These are phyloP conservation scores for Drosophila affinis DNA, from an alignment of 2,888 invertebrate genomes.

Conservation along the genomic window DNA sequence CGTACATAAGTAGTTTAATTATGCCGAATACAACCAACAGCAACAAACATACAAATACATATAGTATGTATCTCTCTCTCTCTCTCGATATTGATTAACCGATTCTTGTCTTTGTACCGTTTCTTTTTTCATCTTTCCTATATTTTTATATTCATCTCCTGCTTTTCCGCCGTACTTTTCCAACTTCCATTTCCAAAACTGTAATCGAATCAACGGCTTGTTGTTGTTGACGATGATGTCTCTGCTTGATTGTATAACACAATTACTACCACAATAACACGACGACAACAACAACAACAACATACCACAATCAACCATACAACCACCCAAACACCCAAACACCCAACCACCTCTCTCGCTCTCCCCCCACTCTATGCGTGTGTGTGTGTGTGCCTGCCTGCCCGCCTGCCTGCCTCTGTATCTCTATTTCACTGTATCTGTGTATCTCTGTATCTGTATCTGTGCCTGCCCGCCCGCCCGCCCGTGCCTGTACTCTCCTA, in stretches of 20 bases:
- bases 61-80: constrained; percentile 30
- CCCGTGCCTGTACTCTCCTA: constrained; percentile 33
- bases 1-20: constrained; percentile 61
- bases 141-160: constrained; percentile 57
- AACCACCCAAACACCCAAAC: no score
- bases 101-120: constrained; percentile 70
- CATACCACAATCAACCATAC: neutral
- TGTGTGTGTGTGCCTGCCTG: constrained; percentile 40
- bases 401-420: constrained; percentile 40
- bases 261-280: constrained; percentile 55
- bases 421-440: constrained; percentile 43
- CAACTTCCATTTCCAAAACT: constrained; percentile 39
- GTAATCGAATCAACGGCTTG: constrained; percentile 68
- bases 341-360: no score
- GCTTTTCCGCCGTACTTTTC: constrained; percentile 45
- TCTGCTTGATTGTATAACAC: constrained; percentile 69
- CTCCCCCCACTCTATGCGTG: neutral
- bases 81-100: constrained; percentile 56
- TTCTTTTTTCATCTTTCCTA: constrained; percentile 58
- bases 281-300: constrained; percentile 46
- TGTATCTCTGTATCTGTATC: constrained; percentile 48
- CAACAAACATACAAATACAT: constrained; percentile 18
- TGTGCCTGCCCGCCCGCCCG: constrained; percentile 15
- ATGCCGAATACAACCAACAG: constrained; percentile 48
- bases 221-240: constrained; percentile 67